A percentile compares a stretch with the other conserved stretches of the same genome.
These are phyloP conservation scores for Drosophila cracens DNA, from an alignment of 2,888 invertebrate species.

Conservation along the genomic window DNA sequence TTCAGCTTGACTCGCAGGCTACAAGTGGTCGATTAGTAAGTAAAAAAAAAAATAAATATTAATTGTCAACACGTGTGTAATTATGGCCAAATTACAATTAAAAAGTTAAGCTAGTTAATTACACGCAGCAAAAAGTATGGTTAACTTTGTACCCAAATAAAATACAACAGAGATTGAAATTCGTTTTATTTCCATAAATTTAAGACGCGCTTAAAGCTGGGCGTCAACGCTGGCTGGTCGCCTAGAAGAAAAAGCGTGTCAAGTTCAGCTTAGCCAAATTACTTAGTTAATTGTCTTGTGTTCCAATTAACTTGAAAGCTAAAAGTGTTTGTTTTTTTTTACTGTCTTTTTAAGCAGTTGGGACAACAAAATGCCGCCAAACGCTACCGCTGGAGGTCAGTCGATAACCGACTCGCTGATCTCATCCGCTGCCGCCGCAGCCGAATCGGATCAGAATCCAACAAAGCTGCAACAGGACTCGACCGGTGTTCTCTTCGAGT, in stretches of 20 bases:
- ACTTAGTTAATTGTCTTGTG: constrained; percentile 31
- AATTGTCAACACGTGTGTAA: background rate
- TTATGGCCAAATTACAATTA: constrained; percentile 1
- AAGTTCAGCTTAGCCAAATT: constrained; percentile 61
- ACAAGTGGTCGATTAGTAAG: background rate
- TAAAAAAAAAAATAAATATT: background rate
- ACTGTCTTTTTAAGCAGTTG: constrained; percentile 39
- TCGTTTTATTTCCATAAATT: background rate
- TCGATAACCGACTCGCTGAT: constrained; percentile 80
- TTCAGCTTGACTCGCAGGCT: constrained; percentile 7
- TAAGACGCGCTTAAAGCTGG: background rate
- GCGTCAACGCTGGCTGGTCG: background rate
- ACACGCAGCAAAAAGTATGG: background rate
- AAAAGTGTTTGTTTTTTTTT: constrained; percentile 12
- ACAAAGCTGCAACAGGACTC: constrained; percentile 78
- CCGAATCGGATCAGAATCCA: constrained; percentile 69
- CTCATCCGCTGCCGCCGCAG: constrained; percentile 63
- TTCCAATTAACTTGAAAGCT: constrained; percentile 16
- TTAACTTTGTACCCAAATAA: background rate
- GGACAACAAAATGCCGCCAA: constrained; percentile 86
- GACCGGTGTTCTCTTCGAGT: constrained; percentile 88
- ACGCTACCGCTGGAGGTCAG: constrained; percentile 85
- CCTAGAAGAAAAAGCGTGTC: constrained; percentile 55
- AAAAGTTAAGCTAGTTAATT: background rate
- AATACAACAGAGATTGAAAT: background rate